phyloP scores from a whole-genome alignment of 2,113 vertebrate species.

The Australoheros scitulus region DNA sequence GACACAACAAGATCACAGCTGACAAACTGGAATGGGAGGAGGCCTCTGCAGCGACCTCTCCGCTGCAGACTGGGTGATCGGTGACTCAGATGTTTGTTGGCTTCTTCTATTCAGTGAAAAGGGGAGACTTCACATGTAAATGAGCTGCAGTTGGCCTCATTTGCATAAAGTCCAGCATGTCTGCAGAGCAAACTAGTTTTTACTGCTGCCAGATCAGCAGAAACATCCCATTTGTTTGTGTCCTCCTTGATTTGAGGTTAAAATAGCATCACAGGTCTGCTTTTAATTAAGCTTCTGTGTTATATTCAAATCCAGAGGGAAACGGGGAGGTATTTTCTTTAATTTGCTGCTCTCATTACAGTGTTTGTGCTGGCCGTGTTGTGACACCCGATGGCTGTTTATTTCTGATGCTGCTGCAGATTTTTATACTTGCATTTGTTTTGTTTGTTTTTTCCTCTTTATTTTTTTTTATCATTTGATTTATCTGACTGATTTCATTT shows the following conservation, averaged over 20 bases:
- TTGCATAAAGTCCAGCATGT: neutral
- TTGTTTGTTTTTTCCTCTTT: neutral
- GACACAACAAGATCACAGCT: conserved; percentile 13
- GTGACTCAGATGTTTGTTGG: neutral
- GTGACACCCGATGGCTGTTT: neutral
- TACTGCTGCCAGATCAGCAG: neutral
- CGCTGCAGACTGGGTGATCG: neutral
- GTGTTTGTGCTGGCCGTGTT: neutral
- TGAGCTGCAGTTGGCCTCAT: neutral
- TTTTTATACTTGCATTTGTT: neutral
- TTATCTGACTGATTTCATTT: neutral
- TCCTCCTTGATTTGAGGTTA: neutral
- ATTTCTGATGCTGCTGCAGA: neutral
- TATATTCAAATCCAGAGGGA: neutral
- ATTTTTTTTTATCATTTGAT: neutral
- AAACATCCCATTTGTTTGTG: neutral
- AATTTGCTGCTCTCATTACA: neutral
- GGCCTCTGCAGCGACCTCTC: neutral
- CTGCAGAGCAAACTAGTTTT: neutral
- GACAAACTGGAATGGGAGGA: neutral
- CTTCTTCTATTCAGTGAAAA: neutral
- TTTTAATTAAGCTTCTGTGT: conserved; percentile 3
- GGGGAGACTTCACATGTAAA: neutral
- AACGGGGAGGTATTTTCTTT: neutral
- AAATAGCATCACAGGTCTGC: neutral